Conservation (phyloP, 2,888 invertebrate species). For the Buathra laborator region DNA sequence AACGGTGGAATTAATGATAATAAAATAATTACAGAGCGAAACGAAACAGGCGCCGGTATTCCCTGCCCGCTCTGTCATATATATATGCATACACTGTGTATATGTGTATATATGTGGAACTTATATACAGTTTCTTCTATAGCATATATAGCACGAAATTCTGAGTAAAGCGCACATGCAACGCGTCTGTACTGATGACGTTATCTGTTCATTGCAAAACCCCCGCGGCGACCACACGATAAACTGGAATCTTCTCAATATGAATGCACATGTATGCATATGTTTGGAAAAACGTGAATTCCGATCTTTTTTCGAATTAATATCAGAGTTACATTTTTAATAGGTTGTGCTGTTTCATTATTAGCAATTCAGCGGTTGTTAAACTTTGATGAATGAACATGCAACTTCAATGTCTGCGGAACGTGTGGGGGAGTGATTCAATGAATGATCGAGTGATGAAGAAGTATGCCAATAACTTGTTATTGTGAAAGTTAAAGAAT, state of each 20-base stretch:
- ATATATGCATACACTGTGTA: neutral
- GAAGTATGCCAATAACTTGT: slow-evolving; percentile 3
- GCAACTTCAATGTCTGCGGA: neutral
- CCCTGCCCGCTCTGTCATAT: neutral
- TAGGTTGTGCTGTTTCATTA: neutral
- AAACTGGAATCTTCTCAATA: neutral
- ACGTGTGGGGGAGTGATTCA: neutral
- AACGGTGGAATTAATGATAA: slow-evolving; percentile 70
- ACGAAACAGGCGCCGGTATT: slow-evolving; percentile 7
- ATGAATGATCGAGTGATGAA: neutral
- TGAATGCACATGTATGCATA: neutral
- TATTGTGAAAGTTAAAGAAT: neutral
- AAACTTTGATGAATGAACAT: neutral
- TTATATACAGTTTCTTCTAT: neutral
- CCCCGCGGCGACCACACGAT: slow-evolving; percentile 6
- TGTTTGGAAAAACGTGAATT: neutral
- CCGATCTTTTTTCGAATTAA: neutral
- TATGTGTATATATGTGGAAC: neutral
- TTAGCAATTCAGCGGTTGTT: neutral
- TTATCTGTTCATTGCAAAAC: neutral
- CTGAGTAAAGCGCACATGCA: neutral
- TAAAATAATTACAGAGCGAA: slow-evolving; percentile 72
- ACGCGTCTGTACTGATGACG: neutral
- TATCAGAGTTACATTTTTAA: too few relatives aligned
- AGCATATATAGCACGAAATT: neutral